A percentile compares a stretch with the other conserved stretches of the same genome.
Evolutionary conservation across 2,888 invertebrate genomes (phyloP).

Genomic region (Tetramorium bicarinatum): DNA sequence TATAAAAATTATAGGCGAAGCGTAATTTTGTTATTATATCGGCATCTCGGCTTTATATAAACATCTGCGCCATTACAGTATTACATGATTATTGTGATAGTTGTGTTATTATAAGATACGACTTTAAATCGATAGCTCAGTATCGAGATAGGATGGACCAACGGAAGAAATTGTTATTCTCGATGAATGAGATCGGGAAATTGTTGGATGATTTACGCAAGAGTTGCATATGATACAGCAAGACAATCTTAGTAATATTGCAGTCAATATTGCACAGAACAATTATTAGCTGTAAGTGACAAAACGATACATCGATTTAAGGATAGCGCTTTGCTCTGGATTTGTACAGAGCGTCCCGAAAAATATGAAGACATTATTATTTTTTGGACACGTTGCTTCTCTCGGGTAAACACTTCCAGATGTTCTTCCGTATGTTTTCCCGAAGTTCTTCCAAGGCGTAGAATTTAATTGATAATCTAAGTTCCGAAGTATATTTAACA

Average conservation of each 20-base stretch:
- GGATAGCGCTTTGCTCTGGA: conserved; percentile 29
- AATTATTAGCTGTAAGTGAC: conserved; percentile 59
- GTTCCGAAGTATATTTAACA: background rate
- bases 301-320: conserved; percentile 72
- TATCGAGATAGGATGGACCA: conserved; percentile 56
- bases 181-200: conserved; percentile 39
- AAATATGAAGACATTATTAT: conserved; percentile 28
- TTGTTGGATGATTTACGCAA: conserved; percentile 54
- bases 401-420: conserved; percentile 10
- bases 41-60: conserved; percentile 30
- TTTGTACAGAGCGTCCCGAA: conserved; percentile 28
- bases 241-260: conserved; percentile 75
- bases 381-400: conserved; percentile 11
- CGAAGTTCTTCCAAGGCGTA: background rate
- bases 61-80: conserved; percentile 37
- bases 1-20: background rate
- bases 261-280: conserved; percentile 71
- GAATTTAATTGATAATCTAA: background rate
- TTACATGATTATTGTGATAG: conserved; percentile 42
- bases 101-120: conserved; percentile 27
- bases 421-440: background rate
- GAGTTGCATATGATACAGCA: conserved; percentile 62
- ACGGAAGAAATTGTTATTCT: conserved; percentile 53
- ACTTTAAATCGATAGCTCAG: conserved; percentile 34
- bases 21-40: conserved; percentile 31